Conservation (phyloP, 2,797 vertebrate species). For the Chiroxiphia lanceolata region DNA sequence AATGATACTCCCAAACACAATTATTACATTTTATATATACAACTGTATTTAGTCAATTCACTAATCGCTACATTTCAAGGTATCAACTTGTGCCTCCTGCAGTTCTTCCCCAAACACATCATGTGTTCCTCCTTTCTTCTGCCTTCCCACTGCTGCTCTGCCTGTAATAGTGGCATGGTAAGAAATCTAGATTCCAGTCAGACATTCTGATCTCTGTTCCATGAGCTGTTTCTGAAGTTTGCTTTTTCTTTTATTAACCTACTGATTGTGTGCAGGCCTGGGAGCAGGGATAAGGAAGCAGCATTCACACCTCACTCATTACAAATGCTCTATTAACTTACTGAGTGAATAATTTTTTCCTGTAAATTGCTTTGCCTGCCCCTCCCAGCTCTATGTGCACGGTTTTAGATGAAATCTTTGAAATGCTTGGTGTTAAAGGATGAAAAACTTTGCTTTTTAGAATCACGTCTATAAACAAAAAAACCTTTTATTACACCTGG, state of each 20-base stretch:
- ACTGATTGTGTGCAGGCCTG: background rate
- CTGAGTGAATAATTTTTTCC: background rate
- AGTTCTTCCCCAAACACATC: background rate
- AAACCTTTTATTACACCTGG: background rate
- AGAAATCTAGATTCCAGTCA: background rate
- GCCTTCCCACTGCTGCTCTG: background rate
- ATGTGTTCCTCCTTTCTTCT: background rate
- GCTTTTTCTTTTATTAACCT: background rate
- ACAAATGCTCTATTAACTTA: background rate
- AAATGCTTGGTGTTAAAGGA: background rate
- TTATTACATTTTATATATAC: background rate
- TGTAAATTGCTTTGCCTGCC: background rate
- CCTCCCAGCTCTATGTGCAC: background rate
- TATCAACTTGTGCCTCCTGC: background rate
- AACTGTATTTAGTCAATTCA: background rate
- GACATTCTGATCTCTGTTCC: background rate
- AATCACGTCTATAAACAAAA: background rate
- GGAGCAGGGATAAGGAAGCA: background rate
- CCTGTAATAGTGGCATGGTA: background rate
- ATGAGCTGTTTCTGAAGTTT: background rate
- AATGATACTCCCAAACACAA: background rate
- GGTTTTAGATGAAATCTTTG: background rate
- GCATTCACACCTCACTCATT: background rate
- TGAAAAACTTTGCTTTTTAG: background rate
- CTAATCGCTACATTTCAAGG: background rate